Percentiles rank a stretch among this genome's conserved stretches.
These are phyloP conservation scores for Probaryconus sp. DNA, from an alignment of 1,140 invertebrate species.

Conservation along the genomic window DNA sequence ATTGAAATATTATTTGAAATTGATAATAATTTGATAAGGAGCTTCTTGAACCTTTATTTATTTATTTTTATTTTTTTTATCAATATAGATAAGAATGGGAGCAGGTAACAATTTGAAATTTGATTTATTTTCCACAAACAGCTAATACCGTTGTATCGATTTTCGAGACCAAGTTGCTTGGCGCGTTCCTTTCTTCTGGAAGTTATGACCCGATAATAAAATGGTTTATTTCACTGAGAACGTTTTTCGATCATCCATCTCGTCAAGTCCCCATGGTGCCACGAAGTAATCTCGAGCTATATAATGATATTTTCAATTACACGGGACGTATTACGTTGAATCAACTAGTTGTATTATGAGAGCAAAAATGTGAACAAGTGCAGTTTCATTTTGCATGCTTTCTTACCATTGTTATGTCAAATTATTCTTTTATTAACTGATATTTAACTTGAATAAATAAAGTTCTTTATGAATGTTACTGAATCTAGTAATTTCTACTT, in stretches of 20 bases:
- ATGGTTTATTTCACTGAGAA: slow-evolving; percentile 27
- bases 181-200: slow-evolving; percentile 1
- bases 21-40: too few relatives aligned
- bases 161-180: slow-evolving; percentile 11
- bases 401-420: too few relatives aligned
- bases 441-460: too few relatives aligned
- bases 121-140: slow-evolving; percentile 20
- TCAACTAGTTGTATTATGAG: slow-evolving; percentile 4
- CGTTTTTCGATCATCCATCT: slow-evolving; percentile 31
- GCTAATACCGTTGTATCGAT: slow-evolving; percentile 24
- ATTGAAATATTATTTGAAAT: too few relatives aligned
- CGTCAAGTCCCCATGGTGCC: slow-evolving; percentile 37
- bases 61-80: background rate
- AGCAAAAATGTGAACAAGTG: too few relatives aligned
- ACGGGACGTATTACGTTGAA: background rate
- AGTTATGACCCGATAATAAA: slow-evolving; percentile 42
- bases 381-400: too few relatives aligned
- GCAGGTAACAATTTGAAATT: slow-evolving; percentile 23
- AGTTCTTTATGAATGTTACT: too few relatives aligned
- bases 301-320: slow-evolving; percentile 48
- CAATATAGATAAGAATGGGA: slow-evolving; percentile 6
- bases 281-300: slow-evolving; percentile 43
- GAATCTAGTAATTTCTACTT: too few relatives aligned
- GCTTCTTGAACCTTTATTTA: too few relatives aligned
- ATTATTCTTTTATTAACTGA: too few relatives aligned